Percentiles rank a stretch among this genome's conserved stretches.
Conservation (phyloP, 2,888 invertebrate genomes). For the Drosophila koepferae region DNA sequence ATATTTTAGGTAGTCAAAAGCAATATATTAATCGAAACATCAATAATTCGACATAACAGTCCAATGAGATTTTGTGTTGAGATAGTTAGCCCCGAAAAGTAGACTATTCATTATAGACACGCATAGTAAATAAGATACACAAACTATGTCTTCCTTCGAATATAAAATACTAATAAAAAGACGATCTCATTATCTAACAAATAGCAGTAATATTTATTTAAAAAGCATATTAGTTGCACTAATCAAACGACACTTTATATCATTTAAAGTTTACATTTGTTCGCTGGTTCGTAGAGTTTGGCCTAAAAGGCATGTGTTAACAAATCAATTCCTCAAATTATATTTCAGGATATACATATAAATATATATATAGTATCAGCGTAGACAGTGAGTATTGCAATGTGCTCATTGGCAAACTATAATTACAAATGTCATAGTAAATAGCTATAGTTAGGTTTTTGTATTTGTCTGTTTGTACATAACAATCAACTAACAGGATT, state of each 20-base stretch:
- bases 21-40: background rate
- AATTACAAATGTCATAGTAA: constrained; percentile 33
- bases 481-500: constrained; percentile 45
- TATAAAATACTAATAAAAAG: constrained; percentile 14
- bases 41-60: background rate
- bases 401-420: constrained; percentile 35
- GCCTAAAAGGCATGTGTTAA: constrained; percentile 30
- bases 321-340: constrained; percentile 79
- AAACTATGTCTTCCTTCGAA: constrained; percentile 22
- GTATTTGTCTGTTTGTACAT: constrained; percentile 46
- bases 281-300: constrained; percentile 35
- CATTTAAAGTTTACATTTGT: constrained; percentile 33
- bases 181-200: constrained; percentile 58
- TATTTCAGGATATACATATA: constrained; percentile 61
- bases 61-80: background rate
- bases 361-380: constrained; percentile 38
- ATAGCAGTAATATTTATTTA: constrained; percentile 67
- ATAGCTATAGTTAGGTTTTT: constrained; percentile 41
- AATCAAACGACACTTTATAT: constrained; percentile 50
- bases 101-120: constrained; percentile 18
- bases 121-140: background rate
- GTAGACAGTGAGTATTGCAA: constrained; percentile 72
- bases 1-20: background rate
- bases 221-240: constrained; percentile 61
- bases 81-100: constrained; percentile 22